Evolutionary conservation across 2,113 vertebrate species (phyloP), one percentile per base, ranked within the genome.

Genomic region (Cynopterus brachyotis): DNA sequence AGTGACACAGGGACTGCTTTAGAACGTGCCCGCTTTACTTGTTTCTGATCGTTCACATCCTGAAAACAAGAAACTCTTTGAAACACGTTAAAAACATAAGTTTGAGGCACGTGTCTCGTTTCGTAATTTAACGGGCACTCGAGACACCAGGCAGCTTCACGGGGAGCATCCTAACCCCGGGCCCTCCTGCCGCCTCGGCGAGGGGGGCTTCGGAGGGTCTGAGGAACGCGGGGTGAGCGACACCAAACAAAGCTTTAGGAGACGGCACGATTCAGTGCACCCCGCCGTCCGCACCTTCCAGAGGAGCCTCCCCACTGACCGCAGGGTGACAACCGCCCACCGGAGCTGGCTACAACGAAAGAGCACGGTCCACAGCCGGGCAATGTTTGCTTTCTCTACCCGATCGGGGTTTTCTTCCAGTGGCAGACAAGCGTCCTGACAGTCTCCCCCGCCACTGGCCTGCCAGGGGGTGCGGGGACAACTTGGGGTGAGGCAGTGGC

Each of bases 91-190:
- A 70, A 96, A 98, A 98, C 97, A 93, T 90, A 92, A 93, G 96
- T 98, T 98, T 96, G 96, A 98, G 98, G 98, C 98, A 98, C 97
- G 98, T 97, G 97, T 97, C 93, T 97, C 82, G 53, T 97, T 96
- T 98, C 97, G 72, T 96, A 96, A 80, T 79, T 82, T 26, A 55
- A 79, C 97, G 98, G 98, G 98, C 98, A 98, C 98, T 97, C 90
- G 50, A 96, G 96, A 97, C 97, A 87, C 92, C 62, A 13, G 93
- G 96, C 95, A 95, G 91, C 94, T 62, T 16, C 94, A 76, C 32
- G 88, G 92, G 89, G 83, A 93, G 19, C 45, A 62, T 60, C 13
- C 66, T 86, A 45, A 85, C 10, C 86, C 40, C 53, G 82, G 16
- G 32, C 53, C 73, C 30, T 85, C 66, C 91, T 4, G 62, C 93